These are phyloP conservation scores for Spisula subtruncata DNA, from an alignment of 2,888 invertebrate genomes.

Conservation along the genomic window DNA sequence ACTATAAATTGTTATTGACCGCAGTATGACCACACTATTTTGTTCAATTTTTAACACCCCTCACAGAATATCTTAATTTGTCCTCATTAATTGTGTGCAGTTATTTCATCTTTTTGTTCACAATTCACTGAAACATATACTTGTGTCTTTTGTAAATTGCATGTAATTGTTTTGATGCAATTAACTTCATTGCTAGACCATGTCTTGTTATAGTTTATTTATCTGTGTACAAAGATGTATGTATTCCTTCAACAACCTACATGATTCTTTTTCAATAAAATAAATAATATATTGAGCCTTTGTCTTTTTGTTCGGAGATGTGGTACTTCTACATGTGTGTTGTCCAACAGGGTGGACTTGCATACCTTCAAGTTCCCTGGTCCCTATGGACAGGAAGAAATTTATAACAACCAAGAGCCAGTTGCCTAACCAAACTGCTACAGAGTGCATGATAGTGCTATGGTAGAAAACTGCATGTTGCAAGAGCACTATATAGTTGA, in stretches of 20 bases:
- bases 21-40: neutral
- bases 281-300: neutral
- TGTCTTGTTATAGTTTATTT: constrained; percentile 10
- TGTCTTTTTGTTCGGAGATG: neutral
- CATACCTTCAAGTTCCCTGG: too few species aligned
- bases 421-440: too few species aligned
- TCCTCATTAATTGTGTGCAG: neutral
- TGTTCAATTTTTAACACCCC: too few species aligned
- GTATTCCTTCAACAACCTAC: neutral
- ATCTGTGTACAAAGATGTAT: constrained; percentile 24
- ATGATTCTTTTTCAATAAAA: constrained; percentile 29
- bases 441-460: too few species aligned
- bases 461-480: too few species aligned
- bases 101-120: neutral
- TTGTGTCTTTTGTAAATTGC: neutral
- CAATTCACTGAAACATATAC: neutral
- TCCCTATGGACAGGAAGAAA: too few species aligned
- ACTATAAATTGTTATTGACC: too few species aligned
- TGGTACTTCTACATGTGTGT: too few species aligned
- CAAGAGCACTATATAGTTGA: too few species aligned
- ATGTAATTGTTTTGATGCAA: neutral
- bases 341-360: too few species aligned
- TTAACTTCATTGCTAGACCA: neutral
- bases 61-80: too few species aligned
- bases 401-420: too few species aligned